phyloP scores from a whole-genome alignment of 2,888 invertebrate species.

The Ochlodes sylvanus region DNA sequence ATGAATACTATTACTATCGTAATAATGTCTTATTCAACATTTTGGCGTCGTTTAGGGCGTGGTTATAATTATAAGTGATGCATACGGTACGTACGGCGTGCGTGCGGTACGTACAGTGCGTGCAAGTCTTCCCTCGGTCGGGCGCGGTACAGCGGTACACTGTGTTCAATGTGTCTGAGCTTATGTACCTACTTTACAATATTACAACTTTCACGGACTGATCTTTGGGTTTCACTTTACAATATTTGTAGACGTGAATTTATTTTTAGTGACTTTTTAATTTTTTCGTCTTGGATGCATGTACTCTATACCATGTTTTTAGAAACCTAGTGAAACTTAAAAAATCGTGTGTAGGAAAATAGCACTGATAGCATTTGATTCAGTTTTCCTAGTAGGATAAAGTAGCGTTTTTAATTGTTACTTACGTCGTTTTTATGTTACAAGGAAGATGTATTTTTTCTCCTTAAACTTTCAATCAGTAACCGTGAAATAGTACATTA shows the following conservation, averaged over 20 bases:
- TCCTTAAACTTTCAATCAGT: not conserved
- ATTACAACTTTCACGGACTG: slow-evolving; percentile 18
- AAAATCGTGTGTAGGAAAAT: not conserved
- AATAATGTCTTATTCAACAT: not conserved
- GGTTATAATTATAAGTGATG: not conserved
- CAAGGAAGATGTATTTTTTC: not conserved
- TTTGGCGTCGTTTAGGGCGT: not conserved
- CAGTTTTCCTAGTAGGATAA: not conserved
- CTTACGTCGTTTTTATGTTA: not conserved
- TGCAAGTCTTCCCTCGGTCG: slow-evolving; percentile 15
- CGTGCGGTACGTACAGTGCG: not conserved
- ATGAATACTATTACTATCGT: not conserved
- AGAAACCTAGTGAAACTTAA: not conserved
- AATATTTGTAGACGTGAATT: slow-evolving; percentile 9
- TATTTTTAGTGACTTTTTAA: slow-evolving; percentile 1
- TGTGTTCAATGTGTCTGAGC: slow-evolving; percentile 25
- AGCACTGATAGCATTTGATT: slow-evolving; percentile 1
- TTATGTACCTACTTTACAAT: slow-evolving; percentile 10
- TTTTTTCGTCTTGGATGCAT: slow-evolving; percentile 4
- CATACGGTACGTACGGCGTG: not conserved
- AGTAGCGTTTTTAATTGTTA: not conserved
- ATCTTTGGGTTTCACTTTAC: slow-evolving; percentile 17
- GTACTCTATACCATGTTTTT: not conserved
- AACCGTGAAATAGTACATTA: not conserved
- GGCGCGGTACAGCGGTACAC: slow-evolving; percentile 3